phyloP scores from a whole-genome alignment of 2,888 invertebrate genomes.

The Nematopogon swammerdamellus region DNA sequence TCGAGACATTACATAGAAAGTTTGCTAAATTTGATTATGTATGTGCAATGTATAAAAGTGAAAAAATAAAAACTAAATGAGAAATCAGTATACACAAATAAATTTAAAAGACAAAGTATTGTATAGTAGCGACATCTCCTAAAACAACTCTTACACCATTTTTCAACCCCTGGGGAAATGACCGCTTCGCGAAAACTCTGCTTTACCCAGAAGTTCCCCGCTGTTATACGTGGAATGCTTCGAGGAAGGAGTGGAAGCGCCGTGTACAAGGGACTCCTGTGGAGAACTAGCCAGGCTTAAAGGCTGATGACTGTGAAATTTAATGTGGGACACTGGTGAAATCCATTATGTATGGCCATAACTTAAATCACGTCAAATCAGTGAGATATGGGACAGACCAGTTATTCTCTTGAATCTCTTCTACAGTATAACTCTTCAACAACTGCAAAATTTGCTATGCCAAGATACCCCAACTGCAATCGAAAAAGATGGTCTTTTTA shows the following conservation, averaged over 20 bases:
- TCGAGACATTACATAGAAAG: no score
- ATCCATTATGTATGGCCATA: conserved; percentile 4
- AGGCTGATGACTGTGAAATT: conserved; percentile 11
- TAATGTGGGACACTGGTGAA: conserved; percentile 3
- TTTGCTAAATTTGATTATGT: no score
- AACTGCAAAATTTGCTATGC: conserved; percentile 3
- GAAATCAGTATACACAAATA: no score
- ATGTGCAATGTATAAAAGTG: no score
- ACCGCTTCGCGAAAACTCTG: conserved; percentile 23
- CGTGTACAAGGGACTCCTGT: conserved; percentile 15
- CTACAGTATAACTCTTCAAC: conserved; percentile 4
- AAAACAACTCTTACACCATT: conserved; percentile 20
- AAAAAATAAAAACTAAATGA: no score
- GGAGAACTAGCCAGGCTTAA: conserved; percentile 11
- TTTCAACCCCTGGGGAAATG: conserved; percentile 20
- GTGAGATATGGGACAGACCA: conserved; percentile 6
- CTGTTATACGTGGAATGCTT: conserved; percentile 15
- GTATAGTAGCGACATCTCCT: conserved; percentile 10
- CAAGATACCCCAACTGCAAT: conserved; percentile 7
- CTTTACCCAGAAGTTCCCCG: conserved; percentile 19
- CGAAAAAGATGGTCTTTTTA: conserved; percentile 10
- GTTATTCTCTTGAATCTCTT: no score
- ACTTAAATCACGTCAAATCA: conserved; percentile 4
- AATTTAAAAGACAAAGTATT: no score
- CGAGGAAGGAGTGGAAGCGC: conserved; percentile 13